Conservation (phyloP, 2,797 vertebrate genomes). For the Bucorvus abyssinicus region DNA sequence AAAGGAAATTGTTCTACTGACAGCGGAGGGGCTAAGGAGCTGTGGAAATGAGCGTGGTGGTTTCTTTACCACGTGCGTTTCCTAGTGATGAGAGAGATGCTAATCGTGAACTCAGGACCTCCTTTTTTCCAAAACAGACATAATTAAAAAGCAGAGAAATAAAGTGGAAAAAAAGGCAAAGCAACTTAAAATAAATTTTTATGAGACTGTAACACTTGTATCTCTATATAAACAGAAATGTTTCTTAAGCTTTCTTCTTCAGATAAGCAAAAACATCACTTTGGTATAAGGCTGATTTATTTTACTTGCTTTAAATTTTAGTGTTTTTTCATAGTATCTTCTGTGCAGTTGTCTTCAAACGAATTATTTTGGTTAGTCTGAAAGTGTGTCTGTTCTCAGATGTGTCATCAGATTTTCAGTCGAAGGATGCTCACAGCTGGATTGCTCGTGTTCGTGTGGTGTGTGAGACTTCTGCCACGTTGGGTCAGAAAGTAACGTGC, state of each 20-base stretch:
- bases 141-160: not conserved
- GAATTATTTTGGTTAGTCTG: not conserved
- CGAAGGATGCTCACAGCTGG: not conserved
- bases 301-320: not conserved
- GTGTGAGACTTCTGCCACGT: not conserved
- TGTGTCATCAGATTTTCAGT: not conserved
- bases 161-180: not conserved
- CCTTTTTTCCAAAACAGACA: not conserved
- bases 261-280: not conserved
- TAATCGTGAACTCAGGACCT: not conserved
- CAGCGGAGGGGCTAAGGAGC: not conserved
- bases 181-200: not conserved
- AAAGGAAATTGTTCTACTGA: slow-evolving; percentile 53
- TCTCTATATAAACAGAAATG: not conserved
- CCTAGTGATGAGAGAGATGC: not conserved
- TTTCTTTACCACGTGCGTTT: not conserved
- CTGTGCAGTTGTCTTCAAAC: not conserved
- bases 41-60: not conserved
- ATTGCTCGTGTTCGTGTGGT: not conserved
- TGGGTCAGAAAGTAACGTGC: not conserved
- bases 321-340: not conserved
- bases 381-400: not conserved
- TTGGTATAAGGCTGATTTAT: not conserved
- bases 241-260: not conserved
- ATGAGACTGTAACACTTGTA: not conserved